A percentile compares a stretch with the other conserved stretches of the same genome.
These are phyloP conservation scores for Thunnus thynnus DNA, from an alignment of 2,113 vertebrate genomes.

Conservation along the genomic window DNA sequence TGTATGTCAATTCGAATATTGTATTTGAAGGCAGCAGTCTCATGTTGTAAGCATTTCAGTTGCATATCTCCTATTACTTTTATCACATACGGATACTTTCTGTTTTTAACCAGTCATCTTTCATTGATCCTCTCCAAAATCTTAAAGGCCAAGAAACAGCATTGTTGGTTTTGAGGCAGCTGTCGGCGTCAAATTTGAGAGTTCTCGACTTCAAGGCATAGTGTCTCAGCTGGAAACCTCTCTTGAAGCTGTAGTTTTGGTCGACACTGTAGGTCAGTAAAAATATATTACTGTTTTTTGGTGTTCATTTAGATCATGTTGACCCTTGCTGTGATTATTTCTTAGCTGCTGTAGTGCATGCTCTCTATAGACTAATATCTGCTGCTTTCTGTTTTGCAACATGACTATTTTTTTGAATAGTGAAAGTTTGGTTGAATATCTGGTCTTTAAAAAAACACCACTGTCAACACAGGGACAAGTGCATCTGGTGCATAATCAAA, in stretches of 20 bases:
- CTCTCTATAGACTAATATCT: neutral
- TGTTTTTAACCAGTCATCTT: neutral
- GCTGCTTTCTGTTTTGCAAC: no score
- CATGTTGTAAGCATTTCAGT: no score
- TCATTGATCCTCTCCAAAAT: neutral
- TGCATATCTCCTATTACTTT: no score
- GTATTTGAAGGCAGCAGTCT: no score
- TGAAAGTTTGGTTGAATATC: no score
- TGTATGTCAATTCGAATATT: no score
- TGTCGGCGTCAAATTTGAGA: conserved; percentile 31
- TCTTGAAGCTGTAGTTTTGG: rapidly evolving
- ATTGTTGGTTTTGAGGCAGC: conserved; percentile 47
- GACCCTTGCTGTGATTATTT: neutral
- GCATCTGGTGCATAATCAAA: no score
- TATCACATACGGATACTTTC: no score
- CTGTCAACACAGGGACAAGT: no score
- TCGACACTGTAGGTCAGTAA: conserved; percentile 67
- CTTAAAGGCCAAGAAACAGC: rapidly evolving
- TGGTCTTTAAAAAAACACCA: no score
- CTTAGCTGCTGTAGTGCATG: neutral
- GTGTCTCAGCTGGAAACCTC: rapidly evolving
- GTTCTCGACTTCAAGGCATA: conserved; percentile 32
- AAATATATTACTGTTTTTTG: neutral
- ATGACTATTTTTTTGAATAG: no score
- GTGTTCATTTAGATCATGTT: neutral